phyloP scores from a whole-genome alignment of 37 sponge, comb jelly and placozoan genomes.

The Sycon ciliatum region DNA sequence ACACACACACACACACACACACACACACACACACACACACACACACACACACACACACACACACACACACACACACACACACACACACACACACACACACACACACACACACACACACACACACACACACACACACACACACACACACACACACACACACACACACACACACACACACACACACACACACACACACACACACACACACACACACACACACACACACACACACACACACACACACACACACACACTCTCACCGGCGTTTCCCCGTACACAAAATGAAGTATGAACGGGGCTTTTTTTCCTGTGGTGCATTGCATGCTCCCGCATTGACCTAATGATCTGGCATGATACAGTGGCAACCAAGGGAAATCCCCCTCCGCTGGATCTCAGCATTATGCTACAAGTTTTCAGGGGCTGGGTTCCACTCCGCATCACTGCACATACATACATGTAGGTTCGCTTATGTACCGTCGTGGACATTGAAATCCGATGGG shows the following conservation, averaged over 20 bases:
- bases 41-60: conserved; percentile 29
- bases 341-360: no score
- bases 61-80: conserved; percentile 35
- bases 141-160: conserved; percentile 35
- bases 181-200: conserved; percentile 20
- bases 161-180: conserved; percentile 36
- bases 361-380: no score
- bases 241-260: background rate
- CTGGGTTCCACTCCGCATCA: no score
- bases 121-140: conserved; percentile 40
- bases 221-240: conserved; percentile 5
- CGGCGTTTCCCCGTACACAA: no score
- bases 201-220: conserved; percentile 13
- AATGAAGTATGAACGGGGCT: no score
- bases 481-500: no score
- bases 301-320: no score
- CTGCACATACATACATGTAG: no score
- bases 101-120: conserved; percentile 27
- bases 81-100: conserved; percentile 21
- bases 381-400: no score
- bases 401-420: no score
- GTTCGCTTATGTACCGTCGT: no score
- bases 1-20: conserved; percentile 30
- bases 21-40: conserved; percentile 35
- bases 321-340: no score